Base-by-base conservation (phyloP, 2,113 vertebrate genomes). In the Phalacrocorax aristotelis region DNA sequence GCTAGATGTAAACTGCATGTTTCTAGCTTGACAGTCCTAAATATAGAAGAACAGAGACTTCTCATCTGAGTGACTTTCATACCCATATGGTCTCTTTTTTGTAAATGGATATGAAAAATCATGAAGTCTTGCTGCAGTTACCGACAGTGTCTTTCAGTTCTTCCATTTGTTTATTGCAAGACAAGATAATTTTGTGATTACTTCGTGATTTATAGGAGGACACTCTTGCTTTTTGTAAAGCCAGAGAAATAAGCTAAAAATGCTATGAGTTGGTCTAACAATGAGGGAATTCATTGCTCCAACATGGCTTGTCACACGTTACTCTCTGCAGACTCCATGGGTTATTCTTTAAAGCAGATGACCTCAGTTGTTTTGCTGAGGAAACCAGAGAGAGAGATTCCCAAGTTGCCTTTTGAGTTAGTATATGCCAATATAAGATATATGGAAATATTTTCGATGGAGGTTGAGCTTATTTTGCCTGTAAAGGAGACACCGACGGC, bases 221-320 rank as follows among this genome's bases (percentile, higher is more conserved):
- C 97, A 96, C 97, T 96, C 90, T 88, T 68, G 88, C 48, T 96
- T 97, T 98, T 98, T 98, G 97, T 98, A 93, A 75, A 77, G 58
- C 44, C 71, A 90, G 90, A 97, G 93, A 90, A 97, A 75, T 89
- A 85, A 95, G 95, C 92, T 97, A 95, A 97, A 95, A 96, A 74
- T 94, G 89, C 57, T 96, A 8, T 55, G 89, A 85, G 61, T 44
- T 6, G 26, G 64, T 36, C 66, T 82, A 80, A 98, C 97, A 98
- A 97, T 92, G 95, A 11, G 62, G 70, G 95, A 75, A 97, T 97
- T 98, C 95, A 97, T 94, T 78, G 57, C 89, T 83, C 89, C 66
- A 80, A 20, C 87, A 90, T 93, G 92, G 88, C 74, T 83, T 93
- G 96, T 98, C 95, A 97, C 95, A 87, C 90, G 82, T 96, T 96